Conservation (phyloP, 2,797 vertebrate genomes). For the Protonibea diacanthus region DNA sequence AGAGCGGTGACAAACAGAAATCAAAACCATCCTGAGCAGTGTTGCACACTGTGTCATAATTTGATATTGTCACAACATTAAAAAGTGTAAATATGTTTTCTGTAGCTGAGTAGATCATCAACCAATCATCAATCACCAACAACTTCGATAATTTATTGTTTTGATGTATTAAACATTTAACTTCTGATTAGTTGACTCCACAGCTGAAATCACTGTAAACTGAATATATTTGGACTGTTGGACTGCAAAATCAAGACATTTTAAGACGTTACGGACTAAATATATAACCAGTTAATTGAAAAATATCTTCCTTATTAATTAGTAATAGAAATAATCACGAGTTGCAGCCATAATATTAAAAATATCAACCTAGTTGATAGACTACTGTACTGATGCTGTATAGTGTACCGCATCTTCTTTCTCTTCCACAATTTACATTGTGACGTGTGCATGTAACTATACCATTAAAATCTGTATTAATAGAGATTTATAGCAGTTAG, state of each 20-base stretch:
- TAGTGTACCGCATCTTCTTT: background rate
- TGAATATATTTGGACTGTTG: background rate
- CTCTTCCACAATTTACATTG: background rate
- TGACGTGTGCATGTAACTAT: background rate
- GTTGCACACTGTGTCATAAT: background rate
- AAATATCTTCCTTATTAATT: no score
- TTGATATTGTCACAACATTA: background rate
- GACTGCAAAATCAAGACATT: background rate
- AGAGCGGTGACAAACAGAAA: constrained; percentile 7
- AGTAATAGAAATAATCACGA: background rate
- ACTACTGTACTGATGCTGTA: background rate
- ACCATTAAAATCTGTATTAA: background rate
- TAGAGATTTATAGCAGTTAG: no score
- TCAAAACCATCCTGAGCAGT: background rate
- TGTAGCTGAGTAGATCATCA: background rate
- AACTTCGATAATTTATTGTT: background rate
- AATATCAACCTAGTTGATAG: background rate
- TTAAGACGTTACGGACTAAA: background rate
- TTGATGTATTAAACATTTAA: background rate
- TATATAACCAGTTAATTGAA: background rate
- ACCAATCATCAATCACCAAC: background rate
- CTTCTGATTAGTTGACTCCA: background rate
- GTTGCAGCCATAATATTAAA: background rate
- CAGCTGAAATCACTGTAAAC: background rate
- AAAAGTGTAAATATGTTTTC: background rate